A percentile compares a stretch with the other conserved stretches of the same genome.
These are phyloP conservation scores for Drosophila paracracens DNA, from an alignment of 2,888 invertebrate genomes.

Conservation along the genomic window DNA sequence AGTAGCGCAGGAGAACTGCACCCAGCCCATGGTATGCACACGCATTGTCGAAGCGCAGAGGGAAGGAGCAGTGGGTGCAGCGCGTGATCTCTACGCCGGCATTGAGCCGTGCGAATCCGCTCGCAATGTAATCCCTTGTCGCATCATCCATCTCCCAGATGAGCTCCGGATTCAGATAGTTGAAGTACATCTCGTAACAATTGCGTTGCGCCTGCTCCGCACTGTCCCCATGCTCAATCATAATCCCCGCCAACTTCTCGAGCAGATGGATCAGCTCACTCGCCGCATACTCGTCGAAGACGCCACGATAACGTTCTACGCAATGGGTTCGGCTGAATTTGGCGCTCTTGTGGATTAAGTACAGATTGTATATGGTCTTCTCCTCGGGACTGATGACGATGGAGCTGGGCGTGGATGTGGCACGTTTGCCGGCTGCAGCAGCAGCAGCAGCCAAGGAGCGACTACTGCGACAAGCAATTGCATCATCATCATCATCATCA, in stretches of 20 bases:
- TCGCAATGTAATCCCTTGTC: constrained; percentile 83
- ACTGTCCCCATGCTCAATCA: constrained; percentile 83
- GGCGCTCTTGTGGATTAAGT: constrained; percentile 84
- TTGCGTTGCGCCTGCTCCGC: constrained; percentile 80
- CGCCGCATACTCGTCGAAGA: constrained; percentile 84
- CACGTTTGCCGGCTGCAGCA: constrained; percentile 23
- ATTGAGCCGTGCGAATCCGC: constrained; percentile 83
- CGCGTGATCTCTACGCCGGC: constrained; percentile 76
- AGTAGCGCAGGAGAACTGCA: constrained; percentile 82
- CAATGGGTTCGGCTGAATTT: constrained; percentile 84
- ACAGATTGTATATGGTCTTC: constrained; percentile 84
- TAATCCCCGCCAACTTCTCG: constrained; percentile 79
- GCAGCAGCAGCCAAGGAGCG: constrained; percentile 13
- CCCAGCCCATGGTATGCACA: constrained; percentile 84
- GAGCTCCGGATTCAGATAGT: constrained; percentile 84
- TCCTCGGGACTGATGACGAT: constrained; percentile 83
- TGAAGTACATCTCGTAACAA: constrained; percentile 85
- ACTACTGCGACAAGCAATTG: constrained; percentile 80
- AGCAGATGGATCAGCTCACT: constrained; percentile 82
- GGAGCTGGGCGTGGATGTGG: constrained; percentile 40
- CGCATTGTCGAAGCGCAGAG: constrained; percentile 82
- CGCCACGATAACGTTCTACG: constrained; percentile 83
- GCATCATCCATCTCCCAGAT: constrained; percentile 85
- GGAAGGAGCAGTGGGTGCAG: constrained; percentile 83
- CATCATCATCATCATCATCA: constrained; percentile 67